phyloP scores from a whole-genome alignment of 1,140 invertebrate species.

The Epicauta chinensis region DNA sequence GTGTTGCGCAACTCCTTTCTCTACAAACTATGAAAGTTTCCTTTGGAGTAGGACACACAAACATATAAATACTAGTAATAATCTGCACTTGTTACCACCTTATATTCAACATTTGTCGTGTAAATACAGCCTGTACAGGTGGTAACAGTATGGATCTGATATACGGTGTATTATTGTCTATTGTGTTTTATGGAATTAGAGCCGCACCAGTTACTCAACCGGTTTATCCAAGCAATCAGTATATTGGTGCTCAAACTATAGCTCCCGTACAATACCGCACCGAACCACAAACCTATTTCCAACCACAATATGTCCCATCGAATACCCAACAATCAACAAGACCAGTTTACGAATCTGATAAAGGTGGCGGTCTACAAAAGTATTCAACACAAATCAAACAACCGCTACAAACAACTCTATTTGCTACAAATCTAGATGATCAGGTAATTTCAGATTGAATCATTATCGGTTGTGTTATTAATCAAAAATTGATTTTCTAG shows the following conservation, averaged over 20 bases:
- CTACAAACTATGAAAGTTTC: constrained; percentile 10
- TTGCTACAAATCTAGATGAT: constrained; percentile 17
- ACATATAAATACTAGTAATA: constrained; percentile 17
- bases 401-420: constrained; percentile 21
- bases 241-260: constrained; percentile 18
- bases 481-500: no score
- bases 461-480: no score
- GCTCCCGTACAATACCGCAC: constrained; percentile 20
- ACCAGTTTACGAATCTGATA: constrained; percentile 15
- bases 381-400: constrained; percentile 20
- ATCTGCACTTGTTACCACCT: constrained; percentile 12
- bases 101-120: constrained; percentile 8
- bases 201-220: constrained; percentile 23
- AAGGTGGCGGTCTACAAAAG: constrained; percentile 18
- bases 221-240: constrained; percentile 21
- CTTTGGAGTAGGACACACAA: constrained; percentile 11
- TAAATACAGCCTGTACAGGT: constrained; percentile 3
- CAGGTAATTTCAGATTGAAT: no score
- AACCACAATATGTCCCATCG: constrained; percentile 9
- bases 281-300: constrained; percentile 17
- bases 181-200: constrained; percentile 6
- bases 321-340: not conserved
- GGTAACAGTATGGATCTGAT: constrained; percentile 9
- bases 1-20: constrained; percentile 16
- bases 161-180: constrained; percentile 7